phyloP scores from a whole-genome alignment of 1,140 invertebrate species.

The Idris sp. region DNA sequence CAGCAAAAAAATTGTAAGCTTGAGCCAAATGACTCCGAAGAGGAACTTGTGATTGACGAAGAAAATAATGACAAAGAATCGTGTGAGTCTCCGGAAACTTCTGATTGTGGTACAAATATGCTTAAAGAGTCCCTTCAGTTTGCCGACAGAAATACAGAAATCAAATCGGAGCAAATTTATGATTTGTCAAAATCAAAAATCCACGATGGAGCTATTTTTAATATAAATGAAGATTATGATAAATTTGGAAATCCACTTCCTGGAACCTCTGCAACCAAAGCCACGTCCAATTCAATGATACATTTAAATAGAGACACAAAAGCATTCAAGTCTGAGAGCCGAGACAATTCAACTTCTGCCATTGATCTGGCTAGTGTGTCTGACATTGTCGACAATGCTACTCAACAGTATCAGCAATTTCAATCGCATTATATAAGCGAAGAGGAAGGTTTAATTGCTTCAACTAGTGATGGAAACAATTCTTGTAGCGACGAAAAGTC shows the following conservation, averaged over 20 bases:
- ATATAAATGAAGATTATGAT: conserved; percentile 70
- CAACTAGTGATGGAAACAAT: conserved; percentile 87
- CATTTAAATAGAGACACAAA: conserved; percentile 32
- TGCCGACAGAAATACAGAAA: conserved; percentile 24
- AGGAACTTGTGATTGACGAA: conserved; percentile 86
- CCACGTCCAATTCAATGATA: conserved; percentile 21
- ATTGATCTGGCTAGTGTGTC: conserved; percentile 87
- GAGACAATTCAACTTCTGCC: conserved; percentile 69
- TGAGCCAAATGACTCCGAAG: conserved; percentile 80
- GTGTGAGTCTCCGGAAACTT: conserved; percentile 30
- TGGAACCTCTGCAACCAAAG: conserved; percentile 51
- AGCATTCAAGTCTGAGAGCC: conserved; percentile 36
- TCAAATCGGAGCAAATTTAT: conserved; percentile 23
- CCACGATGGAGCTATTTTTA: conserved; percentile 65
- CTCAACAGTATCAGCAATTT: conserved; percentile 84
- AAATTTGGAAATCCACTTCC: conserved; percentile 52
- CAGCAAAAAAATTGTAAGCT: conserved; percentile 82
- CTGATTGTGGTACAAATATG: conserved; percentile 35
- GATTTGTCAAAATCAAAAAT: conserved; percentile 30
- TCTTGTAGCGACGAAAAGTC: conserved; percentile 88
- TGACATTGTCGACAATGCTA: conserved; percentile 87
- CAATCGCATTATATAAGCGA: conserved; percentile 81
- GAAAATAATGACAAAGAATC: conserved; percentile 63
- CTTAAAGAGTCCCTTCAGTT: conserved; percentile 43
- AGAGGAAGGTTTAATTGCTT: conserved; percentile 86